A percentile compares a stretch with the other conserved stretches of the same genome.
Conservation (phyloP, 2,888 invertebrate species). For the Melanostoma scalare region DNA sequence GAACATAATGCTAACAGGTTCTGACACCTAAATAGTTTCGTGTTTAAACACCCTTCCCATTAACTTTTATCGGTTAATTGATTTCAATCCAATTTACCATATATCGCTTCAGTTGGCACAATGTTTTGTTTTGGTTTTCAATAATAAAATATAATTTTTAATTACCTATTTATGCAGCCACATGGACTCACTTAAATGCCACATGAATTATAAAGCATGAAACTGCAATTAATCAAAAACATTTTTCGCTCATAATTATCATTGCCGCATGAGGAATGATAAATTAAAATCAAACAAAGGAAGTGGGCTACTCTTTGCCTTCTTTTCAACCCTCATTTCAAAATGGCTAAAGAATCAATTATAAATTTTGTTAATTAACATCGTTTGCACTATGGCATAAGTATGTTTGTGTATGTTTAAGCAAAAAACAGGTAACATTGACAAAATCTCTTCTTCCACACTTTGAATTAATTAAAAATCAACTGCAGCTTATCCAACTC, state of each 20-base stretch:
- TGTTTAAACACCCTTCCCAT: neutral
- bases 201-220: conserved; percentile 17
- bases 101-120: neutral
- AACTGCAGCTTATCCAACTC: conserved; percentile 47
- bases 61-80: conserved; percentile 11
- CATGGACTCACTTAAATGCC: conserved; percentile 46
- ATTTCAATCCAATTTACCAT: conserved; percentile 18
- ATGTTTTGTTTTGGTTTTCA: neutral
- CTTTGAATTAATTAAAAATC: conserved; percentile 60
- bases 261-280: conserved; percentile 3
- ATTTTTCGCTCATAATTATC: conserved; percentile 44
- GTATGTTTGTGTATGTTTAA: too few relatives aligned
- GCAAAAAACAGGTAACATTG: neutral
- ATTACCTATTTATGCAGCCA: conserved; percentile 61
- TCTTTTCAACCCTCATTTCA: too few relatives aligned
- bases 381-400: neutral
- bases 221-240: conserved; percentile 56
- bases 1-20: neutral
- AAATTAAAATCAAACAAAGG: conserved; percentile 25
- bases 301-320: neutral
- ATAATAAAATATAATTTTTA: conserved; percentile 37
- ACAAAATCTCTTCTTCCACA: conserved; percentile 5
- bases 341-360: conserved; percentile 27
- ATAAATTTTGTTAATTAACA: conserved; percentile 50
- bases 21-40: neutral